Percentiles rank a stretch among this genome's conserved stretches.
Evolutionary conservation across 2,113 vertebrate genomes (phyloP).

Genomic region (Colaptes auratus): DNA sequence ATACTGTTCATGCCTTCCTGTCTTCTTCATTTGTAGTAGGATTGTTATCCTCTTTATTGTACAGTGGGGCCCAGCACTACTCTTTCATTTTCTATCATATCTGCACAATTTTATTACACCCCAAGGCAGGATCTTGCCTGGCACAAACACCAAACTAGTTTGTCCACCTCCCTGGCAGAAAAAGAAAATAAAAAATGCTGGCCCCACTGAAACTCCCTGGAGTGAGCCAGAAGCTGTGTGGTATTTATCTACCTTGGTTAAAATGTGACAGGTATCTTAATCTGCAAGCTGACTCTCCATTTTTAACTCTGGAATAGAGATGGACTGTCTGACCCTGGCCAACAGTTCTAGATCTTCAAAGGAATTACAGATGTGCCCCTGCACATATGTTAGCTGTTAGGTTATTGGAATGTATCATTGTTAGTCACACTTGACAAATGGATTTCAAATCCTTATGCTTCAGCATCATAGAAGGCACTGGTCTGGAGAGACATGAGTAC

Average conservation of each 20-base stretch:
- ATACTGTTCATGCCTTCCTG: neutral
- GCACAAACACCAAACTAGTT: neutral
- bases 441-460: neutral
- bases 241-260: no score
- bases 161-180: neutral
- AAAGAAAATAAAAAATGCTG: neutral
- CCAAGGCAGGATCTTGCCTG: neutral
- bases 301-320: neutral
- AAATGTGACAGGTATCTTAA: neutral
- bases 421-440: neutral
- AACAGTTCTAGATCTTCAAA: neutral
- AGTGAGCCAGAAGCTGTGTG: no score
- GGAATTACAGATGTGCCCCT: neutral
- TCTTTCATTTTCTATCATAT: neutral
- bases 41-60: neutral
- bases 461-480: neutral
- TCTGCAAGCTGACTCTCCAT: neutral
- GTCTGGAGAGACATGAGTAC: neutral
- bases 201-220: neutral
- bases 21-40: neutral
- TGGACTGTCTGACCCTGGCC: neutral
- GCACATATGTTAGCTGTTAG: neutral
- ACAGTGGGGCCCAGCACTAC: neutral
- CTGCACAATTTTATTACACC: neutral
- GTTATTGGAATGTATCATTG: neutral